Evolutionary conservation across 2,797 vertebrate species (phyloP).

Genomic region (Neostethus bicornis): DNA sequence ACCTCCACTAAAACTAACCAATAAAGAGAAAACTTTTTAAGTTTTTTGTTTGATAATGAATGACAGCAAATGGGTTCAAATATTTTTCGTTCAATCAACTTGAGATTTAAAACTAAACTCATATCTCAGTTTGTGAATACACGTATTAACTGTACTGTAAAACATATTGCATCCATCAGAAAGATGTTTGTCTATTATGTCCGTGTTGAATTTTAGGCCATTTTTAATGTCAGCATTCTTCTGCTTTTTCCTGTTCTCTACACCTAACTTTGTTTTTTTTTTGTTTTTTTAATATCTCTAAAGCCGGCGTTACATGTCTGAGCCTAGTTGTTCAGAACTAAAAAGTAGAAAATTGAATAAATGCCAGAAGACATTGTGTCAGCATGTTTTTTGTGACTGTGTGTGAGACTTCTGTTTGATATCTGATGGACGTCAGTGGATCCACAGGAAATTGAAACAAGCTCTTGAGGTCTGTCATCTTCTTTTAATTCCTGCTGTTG

Average conservation of each 20-base stretch:
- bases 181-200: background rate
- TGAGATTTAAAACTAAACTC: no score
- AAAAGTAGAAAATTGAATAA: constrained; percentile 20
- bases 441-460: constrained; percentile 46
- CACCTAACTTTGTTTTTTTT: background rate
- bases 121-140: no score
- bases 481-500: background rate
- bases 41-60: no score
- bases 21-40: no score
- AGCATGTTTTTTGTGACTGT: constrained; percentile 6
- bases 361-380: constrained; percentile 1
- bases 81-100: no score
- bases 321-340: background rate
- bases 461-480: background rate
- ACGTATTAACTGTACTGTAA: no score
- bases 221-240: background rate
- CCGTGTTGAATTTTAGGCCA: background rate
- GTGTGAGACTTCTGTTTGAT: constrained; percentile 16
- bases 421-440: constrained; percentile 4
- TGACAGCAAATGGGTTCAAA: no score
- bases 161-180: no score
- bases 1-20: no score
- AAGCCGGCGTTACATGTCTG: background rate
- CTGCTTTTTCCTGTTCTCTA: background rate
- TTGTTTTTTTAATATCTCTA: background rate